These are phyloP conservation scores for Lacerta viridis DNA, from an alignment of 2,797 vertebrate species.

Conservation along the genomic window DNA sequence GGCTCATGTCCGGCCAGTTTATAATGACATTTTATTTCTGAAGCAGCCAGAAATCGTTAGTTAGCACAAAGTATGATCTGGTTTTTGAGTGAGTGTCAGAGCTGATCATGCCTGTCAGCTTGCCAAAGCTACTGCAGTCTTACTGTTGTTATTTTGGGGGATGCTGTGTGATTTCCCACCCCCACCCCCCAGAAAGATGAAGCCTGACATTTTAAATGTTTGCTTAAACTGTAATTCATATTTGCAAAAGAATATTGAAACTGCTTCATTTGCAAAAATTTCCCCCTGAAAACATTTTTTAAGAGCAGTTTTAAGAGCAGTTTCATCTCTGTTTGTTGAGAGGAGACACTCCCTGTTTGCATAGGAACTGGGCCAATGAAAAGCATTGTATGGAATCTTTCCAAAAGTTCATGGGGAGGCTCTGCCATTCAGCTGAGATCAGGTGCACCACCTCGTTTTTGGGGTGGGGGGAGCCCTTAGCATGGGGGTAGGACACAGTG, in stretches of 20 bases:
- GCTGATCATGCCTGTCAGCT: constrained; percentile 17
- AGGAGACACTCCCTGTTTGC: background rate
- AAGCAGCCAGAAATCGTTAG: too few species aligned
- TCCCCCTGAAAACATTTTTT: background rate
- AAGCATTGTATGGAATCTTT: background rate
- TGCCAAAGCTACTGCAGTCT: constrained; percentile 36
- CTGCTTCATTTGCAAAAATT: background rate
- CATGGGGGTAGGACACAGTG: background rate
- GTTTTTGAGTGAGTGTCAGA: background rate
- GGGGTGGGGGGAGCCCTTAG: background rate
- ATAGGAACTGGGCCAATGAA: background rate
- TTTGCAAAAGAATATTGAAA: background rate
- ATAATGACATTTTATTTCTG: background rate
- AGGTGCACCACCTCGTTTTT: background rate
- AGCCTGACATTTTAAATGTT: background rate
- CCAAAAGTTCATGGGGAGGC: background rate
- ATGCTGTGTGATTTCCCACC: background rate
- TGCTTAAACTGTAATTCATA: background rate
- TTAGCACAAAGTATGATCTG: constrained; percentile 59
- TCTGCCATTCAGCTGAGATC: background rate
- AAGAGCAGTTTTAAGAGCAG: background rate
- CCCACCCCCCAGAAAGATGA: too few species aligned
- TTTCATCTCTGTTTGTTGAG: background rate
- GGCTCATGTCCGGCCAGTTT: background rate
- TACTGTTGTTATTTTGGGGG: background rate